Percentiles rank a stretch among this genome's conserved stretches.
Conservation (phyloP, 2,888 invertebrate genomes). For the Perizoma flavofasciatum region DNA sequence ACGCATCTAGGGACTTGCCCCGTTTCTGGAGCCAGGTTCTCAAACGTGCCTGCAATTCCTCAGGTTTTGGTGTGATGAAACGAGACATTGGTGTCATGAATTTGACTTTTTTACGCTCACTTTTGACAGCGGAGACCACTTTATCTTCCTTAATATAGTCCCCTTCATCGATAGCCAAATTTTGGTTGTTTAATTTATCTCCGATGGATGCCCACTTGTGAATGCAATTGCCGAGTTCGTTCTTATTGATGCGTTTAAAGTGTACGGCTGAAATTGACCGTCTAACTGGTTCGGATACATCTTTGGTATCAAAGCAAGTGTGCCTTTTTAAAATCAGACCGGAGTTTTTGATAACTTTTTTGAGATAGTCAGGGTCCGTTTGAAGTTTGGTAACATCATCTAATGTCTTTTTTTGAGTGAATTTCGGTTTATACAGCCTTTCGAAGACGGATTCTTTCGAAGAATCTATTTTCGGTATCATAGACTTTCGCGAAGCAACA, state of each 20-base stretch:
- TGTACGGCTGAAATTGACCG: constrained; percentile 79
- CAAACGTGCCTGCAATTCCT: constrained; percentile 69
- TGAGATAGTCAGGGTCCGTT: constrained; percentile 57
- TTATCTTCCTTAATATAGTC: constrained; percentile 53
- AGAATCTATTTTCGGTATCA: constrained; percentile 43
- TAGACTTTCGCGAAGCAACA: constrained; percentile 43
- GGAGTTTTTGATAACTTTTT: constrained; percentile 56
- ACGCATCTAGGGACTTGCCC: constrained; percentile 75
- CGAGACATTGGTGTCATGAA: constrained; percentile 65
- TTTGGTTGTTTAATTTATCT: constrained; percentile 62
- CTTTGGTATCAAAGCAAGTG: constrained; percentile 51
- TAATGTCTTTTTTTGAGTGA: constrained; percentile 38
- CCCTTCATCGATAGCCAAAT: constrained; percentile 63
- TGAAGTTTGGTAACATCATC: constrained; percentile 53
- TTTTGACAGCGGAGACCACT: constrained; percentile 67
- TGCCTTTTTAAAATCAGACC: constrained; percentile 56
- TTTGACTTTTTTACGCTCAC: constrained; percentile 71
- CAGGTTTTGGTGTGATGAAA: constrained; percentile 67
- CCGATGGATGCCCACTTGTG: constrained; percentile 74
- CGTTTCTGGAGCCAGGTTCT: constrained; percentile 79
- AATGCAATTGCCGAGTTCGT: constrained; percentile 64
- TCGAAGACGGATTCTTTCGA: constrained; percentile 67
- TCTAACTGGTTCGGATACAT: constrained; percentile 44
- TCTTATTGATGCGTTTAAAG: constrained; percentile 66
- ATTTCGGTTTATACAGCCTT: constrained; percentile 68